These are phyloP conservation scores for Lucilia sericata DNA, from an alignment of 1,140 invertebrate genomes.

Conservation along the genomic window DNA sequence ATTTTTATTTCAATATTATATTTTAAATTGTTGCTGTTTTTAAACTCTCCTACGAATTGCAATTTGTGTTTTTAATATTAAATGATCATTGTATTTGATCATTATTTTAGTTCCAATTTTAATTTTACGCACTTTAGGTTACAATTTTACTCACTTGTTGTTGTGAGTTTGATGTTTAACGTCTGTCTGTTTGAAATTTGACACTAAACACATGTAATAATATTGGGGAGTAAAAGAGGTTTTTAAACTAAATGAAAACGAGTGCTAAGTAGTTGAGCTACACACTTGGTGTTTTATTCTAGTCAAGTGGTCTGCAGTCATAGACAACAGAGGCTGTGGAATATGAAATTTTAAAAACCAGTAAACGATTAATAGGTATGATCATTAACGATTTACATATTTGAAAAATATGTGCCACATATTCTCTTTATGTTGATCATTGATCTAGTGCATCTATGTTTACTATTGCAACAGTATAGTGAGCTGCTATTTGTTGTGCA, in stretches of 20 bases:
- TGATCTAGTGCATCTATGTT: no score
- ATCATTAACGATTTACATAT: no score
- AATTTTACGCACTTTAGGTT: background rate
- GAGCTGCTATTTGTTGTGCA: no score
- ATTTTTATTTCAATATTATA: background rate
- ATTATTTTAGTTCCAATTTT: background rate
- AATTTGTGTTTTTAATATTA: background rate
- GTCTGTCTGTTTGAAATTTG: background rate
- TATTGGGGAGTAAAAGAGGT: background rate
- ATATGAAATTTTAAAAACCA: no score
- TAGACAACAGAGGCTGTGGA: no score
- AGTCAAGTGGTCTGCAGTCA: no score
- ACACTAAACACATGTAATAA: background rate
- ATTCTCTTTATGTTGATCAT: no score
- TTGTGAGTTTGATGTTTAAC: background rate
- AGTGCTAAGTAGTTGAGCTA: background rate
- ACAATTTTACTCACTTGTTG: background rate
- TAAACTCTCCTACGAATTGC: slow-evolving; percentile 10
- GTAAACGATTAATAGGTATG: no score
- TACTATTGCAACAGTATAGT: no score
- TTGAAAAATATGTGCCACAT: no score
- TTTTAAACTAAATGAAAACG: background rate
- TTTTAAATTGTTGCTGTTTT: background rate
- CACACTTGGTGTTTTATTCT: background rate
- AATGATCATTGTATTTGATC: background rate